Evolutionary conservation across 2,797 vertebrate species (phyloP).

Genomic region (Manis crassicaudata): DNA sequence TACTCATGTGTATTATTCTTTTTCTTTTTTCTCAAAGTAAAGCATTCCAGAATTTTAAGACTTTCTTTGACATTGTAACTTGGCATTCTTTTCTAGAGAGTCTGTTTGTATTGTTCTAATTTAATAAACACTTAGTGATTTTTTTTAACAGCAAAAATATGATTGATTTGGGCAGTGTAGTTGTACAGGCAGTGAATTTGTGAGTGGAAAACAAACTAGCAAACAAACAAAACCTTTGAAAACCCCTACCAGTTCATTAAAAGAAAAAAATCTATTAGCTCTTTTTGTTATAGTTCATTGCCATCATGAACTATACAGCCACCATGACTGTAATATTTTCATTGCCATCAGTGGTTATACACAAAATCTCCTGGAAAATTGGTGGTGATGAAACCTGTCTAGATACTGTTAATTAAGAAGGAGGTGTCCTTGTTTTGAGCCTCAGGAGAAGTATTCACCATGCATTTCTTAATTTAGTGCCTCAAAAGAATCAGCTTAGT

Average conservation of each 20-base stretch:
- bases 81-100: neutral
- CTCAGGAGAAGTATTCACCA: neutral
- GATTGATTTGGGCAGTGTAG: neutral
- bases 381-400: neutral
- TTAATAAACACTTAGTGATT: neutral
- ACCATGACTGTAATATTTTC: neutral
- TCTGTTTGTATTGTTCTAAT: neutral
- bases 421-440: neutral
- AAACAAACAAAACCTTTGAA: neutral
- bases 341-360: neutral
- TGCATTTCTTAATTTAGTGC: neutral
- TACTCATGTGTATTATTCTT: neutral
- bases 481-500: neutral
- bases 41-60: neutral
- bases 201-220: neutral
- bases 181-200: neutral
- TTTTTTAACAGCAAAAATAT: neutral
- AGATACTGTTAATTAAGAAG: neutral
- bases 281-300: neutral
- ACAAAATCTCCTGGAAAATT: neutral
- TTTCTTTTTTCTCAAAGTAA: neutral
- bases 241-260: neutral
- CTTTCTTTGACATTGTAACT: constrained; percentile 2
- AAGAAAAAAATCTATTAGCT: neutral
- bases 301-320: too few species aligned